Conservation (phyloP, 2,888 invertebrate genomes). For the Steinernema carpocapsae region DNA sequence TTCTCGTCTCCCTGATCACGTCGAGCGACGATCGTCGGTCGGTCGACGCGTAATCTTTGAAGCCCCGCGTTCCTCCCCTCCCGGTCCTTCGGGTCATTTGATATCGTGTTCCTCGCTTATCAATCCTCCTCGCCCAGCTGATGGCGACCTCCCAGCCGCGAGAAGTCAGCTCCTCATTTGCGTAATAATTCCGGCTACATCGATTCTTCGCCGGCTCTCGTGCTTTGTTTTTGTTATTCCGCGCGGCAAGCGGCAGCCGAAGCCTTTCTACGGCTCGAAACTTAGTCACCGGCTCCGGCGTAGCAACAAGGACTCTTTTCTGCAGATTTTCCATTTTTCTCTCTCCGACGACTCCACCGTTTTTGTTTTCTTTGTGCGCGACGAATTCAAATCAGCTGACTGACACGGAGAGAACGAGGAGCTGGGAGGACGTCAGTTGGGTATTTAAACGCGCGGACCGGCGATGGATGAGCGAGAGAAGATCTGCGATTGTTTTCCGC, state of each 20-base stretch:
- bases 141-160: not conserved
- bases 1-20: not conserved
- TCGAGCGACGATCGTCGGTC: not conserved
- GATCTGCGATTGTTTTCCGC: constrained; percentile 1
- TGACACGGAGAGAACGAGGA: constrained; percentile 12
- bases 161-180: not conserved
- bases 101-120: not conserved
- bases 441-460: not conserved
- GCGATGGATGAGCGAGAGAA: not conserved
- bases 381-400: constrained; percentile 32
- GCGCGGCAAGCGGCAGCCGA: constrained; percentile 4
- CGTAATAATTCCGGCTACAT: constrained; percentile 6
- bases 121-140: not conserved
- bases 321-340: not conserved
- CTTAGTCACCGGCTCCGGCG: not conserved
- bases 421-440: not conserved
- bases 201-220: constrained; percentile 16
- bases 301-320: not conserved
- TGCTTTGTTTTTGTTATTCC: constrained; percentile 26
- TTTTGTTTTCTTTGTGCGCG: constrained; percentile 11
- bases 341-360: not conserved
- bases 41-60: not conserved
- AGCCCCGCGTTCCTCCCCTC: not conserved
- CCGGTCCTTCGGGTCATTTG: not conserved
- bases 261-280: not conserved